phyloP scores from a whole-genome alignment of 2,888 invertebrate species.

The Drosophila algonquin region DNA sequence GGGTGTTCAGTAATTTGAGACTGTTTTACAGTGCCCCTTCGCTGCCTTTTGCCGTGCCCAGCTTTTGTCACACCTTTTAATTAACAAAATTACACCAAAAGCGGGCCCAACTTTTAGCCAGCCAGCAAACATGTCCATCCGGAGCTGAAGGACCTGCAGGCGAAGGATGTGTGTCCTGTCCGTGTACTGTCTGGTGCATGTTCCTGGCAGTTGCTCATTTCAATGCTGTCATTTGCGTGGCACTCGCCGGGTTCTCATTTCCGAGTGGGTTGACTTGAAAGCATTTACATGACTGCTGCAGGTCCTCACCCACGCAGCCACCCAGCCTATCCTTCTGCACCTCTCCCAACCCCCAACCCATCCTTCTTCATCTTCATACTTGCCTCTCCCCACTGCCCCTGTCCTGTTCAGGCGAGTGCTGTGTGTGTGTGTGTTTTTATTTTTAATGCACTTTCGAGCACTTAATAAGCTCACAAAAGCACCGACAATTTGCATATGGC shows the following conservation, averaged over 20 bases:
- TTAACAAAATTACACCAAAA: slow-evolving; percentile 67
- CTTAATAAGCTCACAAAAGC: slow-evolving; percentile 76
- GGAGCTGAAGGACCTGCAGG: background rate
- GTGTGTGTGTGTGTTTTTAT: slow-evolving; percentile 11
- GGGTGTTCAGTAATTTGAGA: slow-evolving; percentile 37
- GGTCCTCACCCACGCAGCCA: slow-evolving; percentile 16
- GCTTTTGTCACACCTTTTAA: slow-evolving; percentile 71
- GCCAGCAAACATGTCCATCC: slow-evolving; percentile 10
- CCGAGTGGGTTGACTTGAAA: slow-evolving; percentile 55
- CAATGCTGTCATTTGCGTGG: slow-evolving; percentile 41
- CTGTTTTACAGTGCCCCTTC: slow-evolving; percentile 27
- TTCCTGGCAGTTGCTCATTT: slow-evolving; percentile 24
- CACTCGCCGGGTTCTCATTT: slow-evolving; percentile 32
- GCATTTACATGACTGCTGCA: slow-evolving; percentile 37
- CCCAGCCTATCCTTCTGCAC: background rate
- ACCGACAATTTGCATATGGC: slow-evolving; percentile 64
- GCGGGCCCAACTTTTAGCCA: slow-evolving; percentile 13
- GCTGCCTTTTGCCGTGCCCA: slow-evolving; percentile 1
- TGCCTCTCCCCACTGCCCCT: background rate
- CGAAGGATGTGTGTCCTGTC: background rate
- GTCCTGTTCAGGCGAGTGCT: slow-evolving; percentile 1
- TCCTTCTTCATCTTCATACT: slow-evolving; percentile 35
- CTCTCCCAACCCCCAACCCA: background rate
- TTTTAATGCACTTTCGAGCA: slow-evolving; percentile 66
- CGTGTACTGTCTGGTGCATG: background rate